Evolutionary conservation across 2,888 invertebrate species (phyloP).

Genomic region (Agapetus fuscipes): DNA sequence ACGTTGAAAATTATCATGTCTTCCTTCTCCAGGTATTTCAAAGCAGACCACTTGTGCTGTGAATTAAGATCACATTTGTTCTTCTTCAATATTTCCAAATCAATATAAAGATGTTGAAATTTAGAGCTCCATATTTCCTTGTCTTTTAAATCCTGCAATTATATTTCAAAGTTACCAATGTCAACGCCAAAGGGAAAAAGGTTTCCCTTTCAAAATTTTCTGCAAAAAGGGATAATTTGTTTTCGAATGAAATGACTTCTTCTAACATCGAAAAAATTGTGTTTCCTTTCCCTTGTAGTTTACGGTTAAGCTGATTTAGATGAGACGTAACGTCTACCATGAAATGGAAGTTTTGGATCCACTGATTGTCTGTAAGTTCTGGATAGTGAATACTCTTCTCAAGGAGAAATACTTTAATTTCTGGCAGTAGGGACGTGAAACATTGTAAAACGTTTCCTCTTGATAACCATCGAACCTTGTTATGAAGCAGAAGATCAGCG

Average conservation of each 20-base stretch:
- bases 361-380: constrained; percentile 24
- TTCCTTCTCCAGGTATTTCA: constrained; percentile 20
- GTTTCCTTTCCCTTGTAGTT: constrained; percentile 24
- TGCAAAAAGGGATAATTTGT: constrained; percentile 23
- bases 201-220: constrained; percentile 16
- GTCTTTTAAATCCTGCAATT: background rate
- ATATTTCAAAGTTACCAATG: background rate
- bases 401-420: constrained; percentile 25
- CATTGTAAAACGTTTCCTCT: constrained; percentile 22
- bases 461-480: constrained; percentile 23
- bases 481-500: constrained; percentile 20
- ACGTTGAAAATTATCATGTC: constrained; percentile 20
- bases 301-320: constrained; percentile 23
- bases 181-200: no score
- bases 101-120: background rate
- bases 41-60: constrained; percentile 19
- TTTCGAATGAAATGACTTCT: constrained; percentile 22
- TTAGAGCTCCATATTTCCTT: background rate
- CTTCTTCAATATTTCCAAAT: background rate
- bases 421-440: constrained; percentile 20
- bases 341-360: constrained; percentile 26
- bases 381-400: constrained; percentile 25
- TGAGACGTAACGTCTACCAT: constrained; percentile 25
- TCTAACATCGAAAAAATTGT: constrained; percentile 21
- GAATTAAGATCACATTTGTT: constrained; percentile 29